phyloP scores from a whole-genome alignment of 2,113 vertebrate genomes.

The Sinocyclocheilus anshuiensis region DNA sequence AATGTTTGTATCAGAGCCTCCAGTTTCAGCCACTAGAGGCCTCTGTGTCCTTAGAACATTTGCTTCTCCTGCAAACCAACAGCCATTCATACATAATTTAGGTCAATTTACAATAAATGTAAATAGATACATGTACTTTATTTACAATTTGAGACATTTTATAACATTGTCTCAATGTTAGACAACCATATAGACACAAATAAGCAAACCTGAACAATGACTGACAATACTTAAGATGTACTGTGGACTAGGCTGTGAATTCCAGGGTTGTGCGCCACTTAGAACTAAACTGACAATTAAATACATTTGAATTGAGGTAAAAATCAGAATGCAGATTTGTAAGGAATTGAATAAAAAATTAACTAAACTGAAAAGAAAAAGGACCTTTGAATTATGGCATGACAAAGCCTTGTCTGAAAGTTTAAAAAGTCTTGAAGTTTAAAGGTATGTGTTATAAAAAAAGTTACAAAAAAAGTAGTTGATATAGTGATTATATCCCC shows the following conservation, averaged over 20 bases:
- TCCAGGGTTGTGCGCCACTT: background rate
- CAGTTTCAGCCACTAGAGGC: constrained; percentile 63
- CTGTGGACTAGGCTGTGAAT: background rate
- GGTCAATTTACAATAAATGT: background rate
- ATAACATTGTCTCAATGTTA: too few relatives aligned
- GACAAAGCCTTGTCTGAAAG: background rate
- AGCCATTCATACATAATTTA: background rate
- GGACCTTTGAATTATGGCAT: background rate
- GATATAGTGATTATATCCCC: background rate
- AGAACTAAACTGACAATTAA: background rate
- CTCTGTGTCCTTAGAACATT: constrained; percentile 55
- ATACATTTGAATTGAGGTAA: background rate
- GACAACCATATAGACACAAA: too few relatives aligned
- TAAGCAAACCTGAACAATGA: background rate
- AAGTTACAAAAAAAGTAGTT: too few relatives aligned
- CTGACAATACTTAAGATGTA: too few relatives aligned
- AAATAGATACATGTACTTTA: background rate
- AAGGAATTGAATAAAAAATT: too few relatives aligned
- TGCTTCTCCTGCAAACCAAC: background rate
- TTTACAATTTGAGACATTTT: background rate
- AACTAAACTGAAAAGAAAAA: too few relatives aligned
- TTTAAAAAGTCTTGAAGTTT: background rate
- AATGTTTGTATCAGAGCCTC: background rate
- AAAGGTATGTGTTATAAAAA: background rate
- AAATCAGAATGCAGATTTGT: background rate